A percentile compares a stretch with the other conserved stretches of the same genome.
phyloP scores from a whole-genome alignment of 1,140 invertebrate genomes.

The Cyclargus thomasi region DNA sequence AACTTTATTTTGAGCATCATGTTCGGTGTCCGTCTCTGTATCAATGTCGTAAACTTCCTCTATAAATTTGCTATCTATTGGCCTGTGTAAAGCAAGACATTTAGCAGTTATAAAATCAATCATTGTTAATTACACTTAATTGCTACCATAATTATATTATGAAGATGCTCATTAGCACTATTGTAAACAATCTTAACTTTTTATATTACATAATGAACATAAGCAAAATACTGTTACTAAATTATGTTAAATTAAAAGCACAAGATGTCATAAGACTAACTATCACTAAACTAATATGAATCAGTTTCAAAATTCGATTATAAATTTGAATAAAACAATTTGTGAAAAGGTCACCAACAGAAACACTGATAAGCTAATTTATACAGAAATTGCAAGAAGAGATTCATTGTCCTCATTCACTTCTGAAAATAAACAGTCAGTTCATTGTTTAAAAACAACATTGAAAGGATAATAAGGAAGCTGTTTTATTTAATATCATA shows the following conservation, averaged over 20 bases:
- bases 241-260: neutral
- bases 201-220: conserved; percentile 2
- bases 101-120: too few species aligned
- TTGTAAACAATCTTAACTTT: neutral
- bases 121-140: too few species aligned
- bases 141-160: too few species aligned
- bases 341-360: neutral
- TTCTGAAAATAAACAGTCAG: neutral
- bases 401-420: too few species aligned
- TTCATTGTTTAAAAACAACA: too few species aligned
- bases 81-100: conserved; percentile 61
- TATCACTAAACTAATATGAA: neutral
- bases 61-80: conserved; percentile 78
- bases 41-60: conserved; percentile 92
- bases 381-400: too few species aligned
- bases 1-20: conserved; percentile 82
- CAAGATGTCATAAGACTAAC: neutral
- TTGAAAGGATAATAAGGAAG: too few species aligned
- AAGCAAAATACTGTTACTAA: too few species aligned
- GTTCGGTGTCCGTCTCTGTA: conserved; percentile 87
- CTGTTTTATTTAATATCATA: too few species aligned
- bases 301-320: neutral
- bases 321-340: too few species aligned
- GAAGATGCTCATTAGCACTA: too few species aligned
- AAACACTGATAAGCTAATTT: neutral